These are phyloP conservation scores for Chinchilla lanigera DNA, from an alignment of 2,113 vertebrate genomes.

Conservation along the genomic window DNA sequence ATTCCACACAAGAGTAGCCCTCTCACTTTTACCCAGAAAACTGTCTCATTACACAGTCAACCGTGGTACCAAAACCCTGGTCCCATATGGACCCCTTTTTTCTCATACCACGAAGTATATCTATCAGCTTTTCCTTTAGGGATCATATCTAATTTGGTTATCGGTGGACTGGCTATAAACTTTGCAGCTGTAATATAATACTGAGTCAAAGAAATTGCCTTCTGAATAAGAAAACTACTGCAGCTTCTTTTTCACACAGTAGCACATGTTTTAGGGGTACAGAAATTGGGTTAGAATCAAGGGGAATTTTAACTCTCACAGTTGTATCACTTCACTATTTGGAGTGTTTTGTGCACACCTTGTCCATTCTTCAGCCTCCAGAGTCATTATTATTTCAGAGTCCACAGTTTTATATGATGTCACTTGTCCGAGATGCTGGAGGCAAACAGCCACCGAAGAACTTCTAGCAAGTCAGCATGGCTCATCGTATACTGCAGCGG, in stretches of 20 bases:
- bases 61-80: not conserved
- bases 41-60: not conserved
- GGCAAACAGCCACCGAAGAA: slow-evolving; percentile 22
- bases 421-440: slow-evolving; percentile 11
- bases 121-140: not conserved
- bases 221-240: not conserved
- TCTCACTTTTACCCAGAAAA: not conserved
- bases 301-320: not conserved
- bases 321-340: not conserved
- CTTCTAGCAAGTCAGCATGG: not conserved
- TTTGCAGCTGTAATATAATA: not conserved
- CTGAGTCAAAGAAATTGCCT: not conserved
- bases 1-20: not conserved
- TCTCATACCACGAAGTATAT: not conserved
- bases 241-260: not conserved
- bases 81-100: not conserved
- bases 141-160: not conserved
- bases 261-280: not conserved
- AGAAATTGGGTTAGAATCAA: not conserved
- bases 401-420: not conserved
- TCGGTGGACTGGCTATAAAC: not conserved
- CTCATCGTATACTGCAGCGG: not conserved
- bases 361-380: not conserved
- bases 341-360: not conserved
- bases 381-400: slow-evolving; percentile 7